Evolutionary conservation across 2,888 invertebrate species (phyloP), one percentile per base, ranked within the genome.

Genomic region (Cybosia mesomella): DNA sequence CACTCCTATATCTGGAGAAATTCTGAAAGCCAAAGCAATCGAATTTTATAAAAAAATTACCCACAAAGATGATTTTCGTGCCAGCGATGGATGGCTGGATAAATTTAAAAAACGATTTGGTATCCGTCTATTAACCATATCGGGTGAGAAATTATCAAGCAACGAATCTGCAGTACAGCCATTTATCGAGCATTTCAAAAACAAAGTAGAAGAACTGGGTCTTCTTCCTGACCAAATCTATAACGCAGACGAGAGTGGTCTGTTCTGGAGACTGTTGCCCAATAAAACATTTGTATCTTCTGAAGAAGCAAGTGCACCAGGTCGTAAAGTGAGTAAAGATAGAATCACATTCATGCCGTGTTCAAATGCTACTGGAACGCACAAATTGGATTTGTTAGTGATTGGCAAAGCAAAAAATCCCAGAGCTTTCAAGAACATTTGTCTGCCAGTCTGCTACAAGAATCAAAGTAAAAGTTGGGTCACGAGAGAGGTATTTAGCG

Each of bases 91-190:
- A 67, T 85, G 85, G 86, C 72, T 85, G 60, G 81, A 84, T 75
- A 83, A 82, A 72, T 85, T 86, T 80, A 83, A 85, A 80, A 85
- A 80, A 18, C 70, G 85, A 75, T 80, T 77, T 81, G 82, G 82
- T 71, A 83, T 84, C 64, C 76, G 81, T 73, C 71, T 73, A 28
- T 68, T 77, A 68, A 73, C 72, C 32, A 63, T 82, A 70, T 79
- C 80, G 39, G 80, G 81, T 74, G 80, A 84, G 60, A 83, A 81
- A 81, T 69, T 83, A 54, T 83, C 83, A 74, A 82, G 75, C n/a
- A n/a, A n/a, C n/a, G n/a, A n/a, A n/a, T n/a, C n/a, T n/a, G n/a
- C n/a, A n/a, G n/a, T n/a, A n/a, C 70, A 75, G 72, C 82, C 80
- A 73, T 86, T 84, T 78, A 73, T 77, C 62, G 64, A 77, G 72